These are phyloP conservation scores for Myripristis jacobus DNA, from an alignment of 2,797 vertebrate genomes.

Conservation along the genomic window DNA sequence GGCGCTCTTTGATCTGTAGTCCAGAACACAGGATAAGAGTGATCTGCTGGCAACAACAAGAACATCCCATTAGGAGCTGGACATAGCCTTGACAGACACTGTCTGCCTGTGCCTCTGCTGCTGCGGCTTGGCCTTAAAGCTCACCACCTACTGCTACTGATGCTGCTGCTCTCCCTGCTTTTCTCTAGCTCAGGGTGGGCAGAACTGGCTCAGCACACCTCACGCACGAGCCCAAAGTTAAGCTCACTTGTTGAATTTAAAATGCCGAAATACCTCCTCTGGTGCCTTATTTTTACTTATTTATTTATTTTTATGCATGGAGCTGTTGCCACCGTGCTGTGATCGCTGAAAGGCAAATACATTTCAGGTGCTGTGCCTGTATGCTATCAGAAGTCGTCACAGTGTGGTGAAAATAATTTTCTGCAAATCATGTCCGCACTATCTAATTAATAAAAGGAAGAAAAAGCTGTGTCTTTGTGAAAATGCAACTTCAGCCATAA, in stretches of 20 bases:
- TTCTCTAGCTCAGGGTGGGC: constrained; percentile 55
- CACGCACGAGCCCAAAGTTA: constrained; percentile 42
- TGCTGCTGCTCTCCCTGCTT: constrained; percentile 51
- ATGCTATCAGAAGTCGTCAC: no score
- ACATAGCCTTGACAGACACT: constrained; percentile 68
- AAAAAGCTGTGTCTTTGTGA: no score
- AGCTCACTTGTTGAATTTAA: constrained; percentile 60
- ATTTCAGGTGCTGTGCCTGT: no score
- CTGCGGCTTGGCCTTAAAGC: constrained; percentile 37
- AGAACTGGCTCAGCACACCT: constrained; percentile 64
- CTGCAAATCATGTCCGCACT: no score
- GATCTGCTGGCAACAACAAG: constrained; percentile 80
- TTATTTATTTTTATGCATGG: constrained; percentile 13
- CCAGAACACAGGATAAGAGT: constrained; percentile 82
- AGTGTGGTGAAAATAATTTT: no score
- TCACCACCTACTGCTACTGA: constrained; percentile 43
- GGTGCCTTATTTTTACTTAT: constrained; percentile 40
- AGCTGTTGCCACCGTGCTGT: constrained; percentile 13
- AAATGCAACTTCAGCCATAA: no score
- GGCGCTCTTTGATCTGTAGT: constrained; percentile 78
- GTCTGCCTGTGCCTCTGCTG: constrained; percentile 39
- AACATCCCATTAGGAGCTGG: constrained; percentile 80
- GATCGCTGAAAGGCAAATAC: background rate
- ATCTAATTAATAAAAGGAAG: no score
- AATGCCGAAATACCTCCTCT: constrained; percentile 37